Percentiles rank a stretch among this genome's conserved stretches.
phyloP scores from a whole-genome alignment of 1,140 invertebrate genomes.

The Bilobella aurantiaca region DNA sequence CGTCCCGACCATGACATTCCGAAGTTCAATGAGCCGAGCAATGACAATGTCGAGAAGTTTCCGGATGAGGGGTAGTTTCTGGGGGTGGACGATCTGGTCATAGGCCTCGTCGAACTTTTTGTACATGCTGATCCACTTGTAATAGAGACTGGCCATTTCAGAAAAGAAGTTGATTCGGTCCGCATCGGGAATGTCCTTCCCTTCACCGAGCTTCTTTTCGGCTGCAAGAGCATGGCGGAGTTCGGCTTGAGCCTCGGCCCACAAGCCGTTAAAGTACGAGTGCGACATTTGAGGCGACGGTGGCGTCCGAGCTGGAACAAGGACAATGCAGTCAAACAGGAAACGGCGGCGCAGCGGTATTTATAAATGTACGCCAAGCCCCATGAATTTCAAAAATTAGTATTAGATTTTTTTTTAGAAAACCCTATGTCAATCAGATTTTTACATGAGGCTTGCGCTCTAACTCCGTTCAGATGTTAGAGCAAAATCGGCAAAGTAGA shows the following conservation, averaged over 20 bases:
- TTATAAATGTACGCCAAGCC: no score
- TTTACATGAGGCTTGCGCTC: no score
- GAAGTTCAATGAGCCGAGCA: slow-evolving; percentile 54
- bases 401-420: no score
- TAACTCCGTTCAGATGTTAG: no score
- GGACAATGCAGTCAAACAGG: no score
- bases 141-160: slow-evolving; percentile 10
- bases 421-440: no score
- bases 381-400: no score
- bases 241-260: slow-evolving; percentile 19
- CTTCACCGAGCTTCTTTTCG: neutral
- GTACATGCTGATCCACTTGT: slow-evolving; percentile 17
- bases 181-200: neutral
- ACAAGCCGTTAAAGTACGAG: slow-evolving; percentile 21
- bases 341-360: no score
- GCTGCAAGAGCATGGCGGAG: neutral
- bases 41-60: slow-evolving; percentile 67
- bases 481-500: no score
- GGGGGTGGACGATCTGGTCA: slow-evolving; percentile 84
- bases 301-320: no score
- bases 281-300: slow-evolving; percentile 17
- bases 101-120: slow-evolving; percentile 56
- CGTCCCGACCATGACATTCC: slow-evolving; percentile 19
- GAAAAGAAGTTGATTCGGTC: slow-evolving; percentile 6
- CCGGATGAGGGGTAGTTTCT: slow-evolving; percentile 70